phyloP scores from a whole-genome alignment of 2,888 invertebrate genomes.

The Petrophora chlorosata region DNA sequence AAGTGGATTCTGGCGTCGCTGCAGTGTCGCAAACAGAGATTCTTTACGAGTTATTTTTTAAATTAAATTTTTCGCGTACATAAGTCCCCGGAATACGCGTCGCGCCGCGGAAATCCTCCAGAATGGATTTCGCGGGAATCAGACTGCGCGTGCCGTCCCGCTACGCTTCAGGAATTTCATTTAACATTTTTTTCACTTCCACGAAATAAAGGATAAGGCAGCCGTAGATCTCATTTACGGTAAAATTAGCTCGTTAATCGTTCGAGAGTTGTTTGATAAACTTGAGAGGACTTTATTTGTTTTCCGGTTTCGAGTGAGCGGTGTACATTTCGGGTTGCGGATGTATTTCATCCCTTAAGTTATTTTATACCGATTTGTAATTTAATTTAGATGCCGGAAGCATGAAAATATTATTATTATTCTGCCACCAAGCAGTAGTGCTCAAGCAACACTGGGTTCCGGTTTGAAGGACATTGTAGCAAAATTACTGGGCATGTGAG shows the following conservation, averaged over 20 bases:
- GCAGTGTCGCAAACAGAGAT: conserved; percentile 24
- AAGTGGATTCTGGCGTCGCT: conserved; percentile 3
- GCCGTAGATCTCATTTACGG: conserved; percentile 33
- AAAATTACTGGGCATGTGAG: no score
- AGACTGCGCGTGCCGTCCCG: conserved; percentile 32
- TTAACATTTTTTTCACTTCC: conserved; percentile 39
- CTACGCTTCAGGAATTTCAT: conserved; percentile 46
- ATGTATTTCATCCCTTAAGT: conserved; percentile 11
- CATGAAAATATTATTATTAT: no score
- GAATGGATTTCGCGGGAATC: conserved; percentile 44
- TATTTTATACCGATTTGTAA: conserved; percentile 12
- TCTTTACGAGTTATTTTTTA: conserved; percentile 52
- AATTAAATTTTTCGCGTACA: conserved; percentile 60
- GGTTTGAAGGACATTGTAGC: no score
- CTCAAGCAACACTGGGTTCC: no score
- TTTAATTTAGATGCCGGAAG: conserved; percentile 6
- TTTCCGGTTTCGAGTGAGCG: conserved; percentile 29
- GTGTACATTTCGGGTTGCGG: conserved; percentile 8
- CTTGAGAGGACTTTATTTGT: conserved; percentile 35
- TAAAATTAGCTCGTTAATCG: conserved; percentile 36
- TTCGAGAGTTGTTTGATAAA: conserved; percentile 35
- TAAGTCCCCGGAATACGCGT: conserved; percentile 45
- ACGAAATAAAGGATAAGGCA: conserved; percentile 28
- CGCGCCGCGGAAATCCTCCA: conserved; percentile 42
- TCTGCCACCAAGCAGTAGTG: no score